Percentiles rank a stretch among this genome's conserved stretches.
phyloP scores from a whole-genome alignment of 2,888 invertebrate genomes.

The Drosophila neotestacea region DNA sequence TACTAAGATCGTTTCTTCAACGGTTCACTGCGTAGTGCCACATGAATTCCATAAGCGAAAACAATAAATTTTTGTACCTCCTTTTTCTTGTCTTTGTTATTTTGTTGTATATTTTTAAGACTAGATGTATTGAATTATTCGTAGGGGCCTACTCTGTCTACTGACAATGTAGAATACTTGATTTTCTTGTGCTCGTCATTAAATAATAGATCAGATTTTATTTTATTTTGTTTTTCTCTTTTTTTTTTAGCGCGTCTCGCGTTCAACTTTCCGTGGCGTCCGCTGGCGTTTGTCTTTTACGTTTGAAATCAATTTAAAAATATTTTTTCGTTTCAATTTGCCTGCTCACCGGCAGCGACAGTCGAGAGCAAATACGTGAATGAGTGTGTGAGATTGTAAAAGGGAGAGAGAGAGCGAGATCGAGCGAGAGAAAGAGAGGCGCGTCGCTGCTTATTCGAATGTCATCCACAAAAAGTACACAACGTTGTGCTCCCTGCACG shows the following conservation, averaged over 20 bases:
- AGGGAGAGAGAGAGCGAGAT: background rate
- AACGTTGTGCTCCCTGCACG: slow-evolving; percentile 16
- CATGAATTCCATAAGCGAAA: slow-evolving; percentile 38
- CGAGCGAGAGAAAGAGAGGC: slow-evolving; percentile 6
- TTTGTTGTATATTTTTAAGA: slow-evolving; percentile 1
- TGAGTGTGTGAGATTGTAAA: slow-evolving; percentile 8
- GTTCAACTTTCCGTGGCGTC: slow-evolving; percentile 41
- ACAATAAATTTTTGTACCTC: slow-evolving; percentile 34
- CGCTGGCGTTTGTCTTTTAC: slow-evolving; percentile 56
- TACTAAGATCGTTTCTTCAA: slow-evolving; percentile 37
- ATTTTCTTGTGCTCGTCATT: slow-evolving; percentile 55
- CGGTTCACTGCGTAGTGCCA: slow-evolving; percentile 55
- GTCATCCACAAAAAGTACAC: slow-evolving; percentile 59
- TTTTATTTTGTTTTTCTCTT: background rate
- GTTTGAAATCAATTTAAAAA: slow-evolving; percentile 81
- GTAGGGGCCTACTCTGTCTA: slow-evolving; percentile 47
- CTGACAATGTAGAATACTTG: slow-evolving; percentile 26
- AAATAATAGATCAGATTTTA: slow-evolving; percentile 57
- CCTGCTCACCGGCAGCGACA: slow-evolving; percentile 39
- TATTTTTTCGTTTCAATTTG: slow-evolving; percentile 74
- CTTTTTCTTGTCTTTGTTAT: slow-evolving; percentile 9
- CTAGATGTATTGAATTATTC: slow-evolving; percentile 15
- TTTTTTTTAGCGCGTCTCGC: slow-evolving; percentile 25
- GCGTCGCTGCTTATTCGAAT: slow-evolving; percentile 53
- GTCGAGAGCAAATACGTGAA: slow-evolving; percentile 8